A percentile compares a stretch with the other conserved stretches of the same genome.
Evolutionary conservation across 1,140 invertebrate genomes (phyloP).

Genomic region (Hyphantria cunea): DNA sequence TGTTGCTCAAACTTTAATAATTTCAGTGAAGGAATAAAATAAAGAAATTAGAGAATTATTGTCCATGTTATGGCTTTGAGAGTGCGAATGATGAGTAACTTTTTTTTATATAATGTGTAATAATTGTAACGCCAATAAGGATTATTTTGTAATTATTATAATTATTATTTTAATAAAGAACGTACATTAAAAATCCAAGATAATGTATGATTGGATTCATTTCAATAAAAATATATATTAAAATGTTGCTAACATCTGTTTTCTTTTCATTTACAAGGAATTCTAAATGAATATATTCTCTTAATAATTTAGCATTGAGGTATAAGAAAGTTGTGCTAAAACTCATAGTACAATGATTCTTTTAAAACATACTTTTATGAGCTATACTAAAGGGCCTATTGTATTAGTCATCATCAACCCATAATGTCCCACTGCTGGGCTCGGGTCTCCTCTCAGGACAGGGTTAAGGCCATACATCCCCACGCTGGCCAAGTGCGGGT

Average conservation of each 20-base stretch:
- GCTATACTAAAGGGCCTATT: no score
- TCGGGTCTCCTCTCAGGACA: no score
- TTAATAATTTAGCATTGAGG: no score
- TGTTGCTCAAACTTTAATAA: constrained; percentile 66
- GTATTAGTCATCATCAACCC: no score
- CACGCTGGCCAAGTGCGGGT: no score
- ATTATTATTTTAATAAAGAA: constrained; percentile 76
- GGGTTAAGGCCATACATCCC: no score
- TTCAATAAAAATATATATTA: constrained; percentile 82
- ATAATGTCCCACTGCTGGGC: no score
- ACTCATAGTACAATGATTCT: no score
- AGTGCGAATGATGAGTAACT: constrained; percentile 62
- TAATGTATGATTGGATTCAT: constrained; percentile 79
- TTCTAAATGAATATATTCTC: no score
- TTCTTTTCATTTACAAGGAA: constrained; percentile 53
- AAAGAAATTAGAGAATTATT: constrained; percentile 54
- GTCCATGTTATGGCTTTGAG: constrained; percentile 65
- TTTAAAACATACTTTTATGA: no score
- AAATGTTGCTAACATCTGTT: constrained; percentile 77
- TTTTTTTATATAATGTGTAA: constrained; percentile 68
- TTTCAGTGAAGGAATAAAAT: constrained; percentile 39
- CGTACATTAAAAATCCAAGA: constrained; percentile 73
- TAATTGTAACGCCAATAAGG: constrained; percentile 66
- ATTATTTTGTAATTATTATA: constrained; percentile 80
- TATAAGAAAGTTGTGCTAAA: no score